A percentile compares a stretch with the other conserved stretches of the same genome.
Evolutionary conservation across 2,797 vertebrate genomes (phyloP).

Genomic region (Bufotes viridis): DNA sequence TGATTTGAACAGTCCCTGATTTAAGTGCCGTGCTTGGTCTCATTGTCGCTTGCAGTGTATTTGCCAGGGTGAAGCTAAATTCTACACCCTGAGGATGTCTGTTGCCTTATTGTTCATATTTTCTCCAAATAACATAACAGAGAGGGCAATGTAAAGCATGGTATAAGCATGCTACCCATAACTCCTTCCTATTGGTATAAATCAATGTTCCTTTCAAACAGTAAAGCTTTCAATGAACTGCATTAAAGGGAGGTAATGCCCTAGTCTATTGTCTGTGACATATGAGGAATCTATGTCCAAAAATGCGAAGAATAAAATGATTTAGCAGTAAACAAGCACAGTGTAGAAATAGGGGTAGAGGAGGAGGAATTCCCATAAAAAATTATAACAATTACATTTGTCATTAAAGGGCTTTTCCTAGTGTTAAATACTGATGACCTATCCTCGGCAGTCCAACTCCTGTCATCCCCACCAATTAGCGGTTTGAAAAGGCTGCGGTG

Average conservation of each 20-base stretch:
- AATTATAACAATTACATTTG: neutral
- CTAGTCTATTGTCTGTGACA: neutral
- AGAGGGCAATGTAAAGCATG: too few relatives aligned
- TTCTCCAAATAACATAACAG: too few relatives aligned
- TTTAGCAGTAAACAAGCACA: neutral
- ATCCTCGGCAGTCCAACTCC: too few relatives aligned
- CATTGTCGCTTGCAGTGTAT: neutral
- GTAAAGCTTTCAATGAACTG: neutral
- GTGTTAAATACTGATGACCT: too few relatives aligned
- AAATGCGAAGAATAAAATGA: neutral
- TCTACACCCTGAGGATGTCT: neutral
- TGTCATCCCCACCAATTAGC: too few relatives aligned
- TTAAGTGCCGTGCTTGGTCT: neutral
- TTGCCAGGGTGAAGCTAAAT: constrained; percentile 5
- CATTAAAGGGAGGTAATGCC: neutral
- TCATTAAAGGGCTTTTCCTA: too few relatives aligned
- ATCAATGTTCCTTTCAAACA: neutral
- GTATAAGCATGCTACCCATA: neutral
- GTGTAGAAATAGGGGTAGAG: neutral
- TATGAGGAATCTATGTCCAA: too few relatives aligned
- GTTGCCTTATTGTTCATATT: too few relatives aligned
- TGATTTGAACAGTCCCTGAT: neutral
- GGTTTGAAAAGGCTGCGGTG: too few relatives aligned
- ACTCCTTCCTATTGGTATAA: neutral
- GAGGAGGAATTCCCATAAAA: too few relatives aligned